phyloP scores from a whole-genome alignment of 2,113 vertebrate species.

The Tautogolabrus adspersus region DNA sequence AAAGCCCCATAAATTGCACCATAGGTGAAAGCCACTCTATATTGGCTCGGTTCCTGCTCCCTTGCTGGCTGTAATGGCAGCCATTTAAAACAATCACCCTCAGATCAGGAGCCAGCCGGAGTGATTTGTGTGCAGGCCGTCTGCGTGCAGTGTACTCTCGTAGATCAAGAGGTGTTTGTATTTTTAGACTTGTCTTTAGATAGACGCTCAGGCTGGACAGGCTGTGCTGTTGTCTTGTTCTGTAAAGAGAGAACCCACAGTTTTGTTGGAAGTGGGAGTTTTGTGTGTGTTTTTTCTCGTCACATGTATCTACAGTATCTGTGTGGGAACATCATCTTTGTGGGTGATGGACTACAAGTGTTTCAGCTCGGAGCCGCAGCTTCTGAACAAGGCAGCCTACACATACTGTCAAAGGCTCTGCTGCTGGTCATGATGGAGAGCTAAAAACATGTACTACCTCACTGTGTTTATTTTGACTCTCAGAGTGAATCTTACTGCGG shows the following conservation, averaged over 20 bases:
- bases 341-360: constrained; percentile 68
- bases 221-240: constrained; percentile 27
- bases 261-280: constrained; percentile 58
- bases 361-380: constrained; percentile 60
- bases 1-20: constrained; percentile 58
- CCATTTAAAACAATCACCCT: constrained; percentile 71
- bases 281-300: constrained; percentile 71
- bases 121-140: constrained; percentile 57
- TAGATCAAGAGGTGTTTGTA: constrained; percentile 64
- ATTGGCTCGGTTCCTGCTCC: constrained; percentile 33
- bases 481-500: constrained; percentile 10
- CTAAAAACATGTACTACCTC: constrained; percentile 44
- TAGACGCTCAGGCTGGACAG: constrained; percentile 16
- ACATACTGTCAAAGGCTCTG: constrained; percentile 60
- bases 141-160: constrained; percentile 28
- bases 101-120: constrained; percentile 58
- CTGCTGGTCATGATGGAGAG: constrained; percentile 44
- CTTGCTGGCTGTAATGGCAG: constrained; percentile 50
- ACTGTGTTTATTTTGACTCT: constrained; percentile 47
- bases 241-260: constrained; percentile 31
- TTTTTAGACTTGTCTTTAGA: constrained; percentile 60
- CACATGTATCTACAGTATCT: constrained; percentile 42
- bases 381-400: constrained; percentile 71
- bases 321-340: constrained; percentile 70
- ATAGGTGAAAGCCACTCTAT: constrained; percentile 61